Percentiles rank a stretch among this genome's conserved stretches.
Conservation (phyloP, 2,797 vertebrate genomes). For the Lepilemur septentrionalis region DNA sequence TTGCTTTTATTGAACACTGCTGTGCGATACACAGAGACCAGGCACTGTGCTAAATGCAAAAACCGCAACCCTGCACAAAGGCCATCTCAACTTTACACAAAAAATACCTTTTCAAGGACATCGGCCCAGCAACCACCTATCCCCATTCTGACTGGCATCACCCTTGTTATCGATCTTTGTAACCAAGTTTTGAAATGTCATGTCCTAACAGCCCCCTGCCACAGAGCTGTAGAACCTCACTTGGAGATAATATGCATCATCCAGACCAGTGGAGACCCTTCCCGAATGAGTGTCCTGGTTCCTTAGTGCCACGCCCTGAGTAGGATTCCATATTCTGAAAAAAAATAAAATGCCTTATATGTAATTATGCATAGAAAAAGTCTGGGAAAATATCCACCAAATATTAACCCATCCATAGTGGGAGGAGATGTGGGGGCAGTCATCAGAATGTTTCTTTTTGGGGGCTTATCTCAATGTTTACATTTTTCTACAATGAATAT, state of each 20-base stretch:
- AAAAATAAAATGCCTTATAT: background rate
- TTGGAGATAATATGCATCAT: background rate
- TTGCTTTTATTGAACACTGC: fast-evolving
- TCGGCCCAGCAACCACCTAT: background rate
- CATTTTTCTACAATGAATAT: background rate
- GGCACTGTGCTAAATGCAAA: background rate
- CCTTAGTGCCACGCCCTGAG: background rate
- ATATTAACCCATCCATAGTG: background rate
- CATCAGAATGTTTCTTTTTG: background rate
- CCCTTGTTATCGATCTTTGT: background rate
- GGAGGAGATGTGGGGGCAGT: fast-evolving
- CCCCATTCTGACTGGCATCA: background rate
- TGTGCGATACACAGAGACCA: background rate
- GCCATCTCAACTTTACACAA: background rate
- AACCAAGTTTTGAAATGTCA: background rate
- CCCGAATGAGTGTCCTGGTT: background rate
- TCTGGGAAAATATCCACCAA: background rate
- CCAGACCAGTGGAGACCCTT: background rate
- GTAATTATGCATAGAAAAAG: background rate
- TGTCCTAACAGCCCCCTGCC: background rate
- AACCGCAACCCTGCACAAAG: background rate
- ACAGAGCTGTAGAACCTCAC: fast-evolving
- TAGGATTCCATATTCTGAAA: background rate
- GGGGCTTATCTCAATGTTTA: background rate
- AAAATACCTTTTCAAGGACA: background rate